Conservation (phyloP, 1,140 invertebrate genomes). For the Tetramorium alpestre region DNA sequence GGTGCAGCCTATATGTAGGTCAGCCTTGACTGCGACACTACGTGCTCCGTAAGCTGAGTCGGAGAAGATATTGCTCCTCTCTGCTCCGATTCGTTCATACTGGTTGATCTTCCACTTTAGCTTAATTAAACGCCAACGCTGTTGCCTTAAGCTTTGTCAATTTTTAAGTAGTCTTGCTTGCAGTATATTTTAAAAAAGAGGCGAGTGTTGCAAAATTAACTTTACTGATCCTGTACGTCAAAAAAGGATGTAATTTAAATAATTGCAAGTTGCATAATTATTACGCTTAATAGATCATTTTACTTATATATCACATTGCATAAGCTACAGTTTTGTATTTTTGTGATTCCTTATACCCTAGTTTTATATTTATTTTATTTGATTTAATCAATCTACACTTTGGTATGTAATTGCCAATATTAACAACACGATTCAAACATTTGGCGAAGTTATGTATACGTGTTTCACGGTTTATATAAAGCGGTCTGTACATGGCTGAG, state of each 20-base stretch:
- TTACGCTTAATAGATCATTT: not conserved
- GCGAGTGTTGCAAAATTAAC: not conserved
- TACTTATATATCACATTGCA: not conserved
- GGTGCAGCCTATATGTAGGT: slow-evolving; percentile 79
- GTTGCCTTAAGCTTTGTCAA: not conserved
- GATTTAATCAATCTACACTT: not conserved
- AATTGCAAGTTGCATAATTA: not conserved
- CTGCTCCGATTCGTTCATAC: not conserved
- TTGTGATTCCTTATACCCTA: not conserved
- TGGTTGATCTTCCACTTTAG: slow-evolving; percentile 12
- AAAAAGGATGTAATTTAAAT: not conserved
- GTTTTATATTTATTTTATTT: not conserved
- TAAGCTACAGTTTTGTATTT: not conserved
- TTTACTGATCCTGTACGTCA: not conserved
- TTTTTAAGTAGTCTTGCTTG: not conserved
- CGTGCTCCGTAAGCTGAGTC: slow-evolving; percentile 76
- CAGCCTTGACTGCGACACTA: slow-evolving; percentile 81
- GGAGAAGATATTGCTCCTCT: slow-evolving; percentile 49
- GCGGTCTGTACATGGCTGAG: not conserved
- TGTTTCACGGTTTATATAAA: not conserved
- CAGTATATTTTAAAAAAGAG: not conserved
- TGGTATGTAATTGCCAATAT: not conserved
- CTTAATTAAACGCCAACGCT: slow-evolving; percentile 22
- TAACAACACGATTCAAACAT: not conserved
- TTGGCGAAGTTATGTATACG: not conserved